Conservation (phyloP, 1,140 invertebrate genomes). For the Microplitis mediator region DNA sequence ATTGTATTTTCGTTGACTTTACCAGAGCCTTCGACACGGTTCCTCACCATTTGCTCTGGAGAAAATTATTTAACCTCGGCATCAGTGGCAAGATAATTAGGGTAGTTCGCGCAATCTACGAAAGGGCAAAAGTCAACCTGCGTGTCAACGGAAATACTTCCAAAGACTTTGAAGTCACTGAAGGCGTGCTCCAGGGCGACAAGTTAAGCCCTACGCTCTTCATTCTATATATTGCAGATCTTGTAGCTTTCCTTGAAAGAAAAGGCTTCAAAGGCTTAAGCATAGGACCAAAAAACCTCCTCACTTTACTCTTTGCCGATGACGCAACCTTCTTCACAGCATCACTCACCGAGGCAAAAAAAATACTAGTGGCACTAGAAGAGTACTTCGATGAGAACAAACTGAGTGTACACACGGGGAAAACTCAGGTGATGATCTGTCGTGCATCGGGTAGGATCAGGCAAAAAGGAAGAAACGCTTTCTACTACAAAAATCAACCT, state of each 20-base stretch:
- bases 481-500: neutral
- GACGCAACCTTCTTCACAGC: slow-evolving; percentile 28
- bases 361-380: neutral
- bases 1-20: slow-evolving; percentile 22
- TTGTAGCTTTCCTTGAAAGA: slow-evolving; percentile 17
- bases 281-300: slow-evolving; percentile 14
- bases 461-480: neutral
- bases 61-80: neutral
- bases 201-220: slow-evolving; percentile 18
- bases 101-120: slow-evolving; percentile 11
- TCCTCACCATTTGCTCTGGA: neutral
- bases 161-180: neutral
- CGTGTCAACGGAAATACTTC: no score
- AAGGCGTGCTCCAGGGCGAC: slow-evolving; percentile 29
- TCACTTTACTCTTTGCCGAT: slow-evolving; percentile 25
- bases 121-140: neutral
- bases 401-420: slow-evolving; percentile 33
- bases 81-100: slow-evolving; percentile 21
- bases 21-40: slow-evolving; percentile 24
- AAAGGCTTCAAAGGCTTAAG: slow-evolving; percentile 13
- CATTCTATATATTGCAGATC: slow-evolving; percentile 23
- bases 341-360: neutral
- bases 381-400: slow-evolving; percentile 29
- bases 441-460: neutral
- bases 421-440: slow-evolving; percentile 36